Evolutionary conservation across 1,140 invertebrate genomes (phyloP), one percentile per base, ranked within the genome.

Genomic region (Drosophila mojavensis): DNA sequence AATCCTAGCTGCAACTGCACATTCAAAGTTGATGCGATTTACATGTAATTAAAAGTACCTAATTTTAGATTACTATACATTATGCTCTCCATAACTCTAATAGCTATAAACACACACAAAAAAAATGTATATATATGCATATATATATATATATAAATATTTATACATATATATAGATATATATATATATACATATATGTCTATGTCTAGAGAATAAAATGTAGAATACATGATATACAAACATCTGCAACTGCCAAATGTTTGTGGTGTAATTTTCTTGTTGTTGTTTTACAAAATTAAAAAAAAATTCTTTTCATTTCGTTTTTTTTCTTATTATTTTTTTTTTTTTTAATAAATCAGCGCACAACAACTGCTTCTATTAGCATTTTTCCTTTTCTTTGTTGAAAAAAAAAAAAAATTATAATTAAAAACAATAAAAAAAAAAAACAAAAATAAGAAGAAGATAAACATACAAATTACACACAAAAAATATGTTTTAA

Each of bases 401-500:
- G 33, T 60, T 20, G 24, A 50, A 58, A 30, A 59, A 53, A 11
- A 65, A 55, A 63, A 56, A 71, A 39, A 66, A 69, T 7, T 7
- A 9, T 33, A 28, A 72, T 15, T 13, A 45, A 45, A 45, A 45
- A 45, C 9, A 13, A 20, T 4, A 45, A 45, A n/a, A 75, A 24
- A 6, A 9, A 13, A 43, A 58, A 58, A 26, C 20, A 69, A 39
- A 48, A 63, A 43, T 79, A 74, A 76, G 65, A 65, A 60, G 33
- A 54, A 36, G 60, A 62, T 48, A 62, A 47, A 62, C 69, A 79
- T 71, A 78, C 75, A 79, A 88, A 80, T 84, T 80, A 88, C 74
- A 82, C 73, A 90, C 76, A 81, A 79, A 83, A 80, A 90, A 80
- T 84, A 84, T 81, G 77, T 76, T 90, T 90, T 90, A 85, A 82